phyloP scores from a whole-genome alignment of 2,797 vertebrate species.

The Anabacerthia variegaticeps region DNA sequence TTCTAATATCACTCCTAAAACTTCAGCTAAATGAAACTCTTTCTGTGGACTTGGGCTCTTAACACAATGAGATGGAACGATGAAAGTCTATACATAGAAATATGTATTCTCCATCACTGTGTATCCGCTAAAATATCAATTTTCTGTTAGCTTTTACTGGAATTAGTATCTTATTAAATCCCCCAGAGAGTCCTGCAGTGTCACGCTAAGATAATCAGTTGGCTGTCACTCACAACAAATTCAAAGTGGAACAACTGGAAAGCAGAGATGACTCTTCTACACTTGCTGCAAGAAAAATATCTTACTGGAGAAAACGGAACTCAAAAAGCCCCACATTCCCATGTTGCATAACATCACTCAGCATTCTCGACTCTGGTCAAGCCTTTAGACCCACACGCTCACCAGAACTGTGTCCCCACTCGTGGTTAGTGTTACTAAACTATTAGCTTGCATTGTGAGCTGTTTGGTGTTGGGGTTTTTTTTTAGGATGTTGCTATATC shows the following conservation, averaged over 20 bases:
- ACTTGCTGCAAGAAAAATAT: neutral
- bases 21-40: neutral
- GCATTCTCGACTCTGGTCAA: neutral
- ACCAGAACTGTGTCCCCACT: neutral
- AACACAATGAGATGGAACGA: neutral
- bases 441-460: neutral
- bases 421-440: neutral
- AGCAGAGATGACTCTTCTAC: neutral
- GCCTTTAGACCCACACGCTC: neutral
- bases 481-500: neutral
- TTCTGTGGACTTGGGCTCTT: neutral
- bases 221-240: conserved; percentile 2
- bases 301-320: neutral
- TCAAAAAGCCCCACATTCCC: neutral
- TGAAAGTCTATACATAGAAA: neutral
- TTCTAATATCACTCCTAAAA: neutral
- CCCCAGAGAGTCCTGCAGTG: neutral
- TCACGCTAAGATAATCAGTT: neutral
- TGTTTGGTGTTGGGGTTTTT: neutral
- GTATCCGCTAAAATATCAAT: neutral
- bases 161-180: neutral
- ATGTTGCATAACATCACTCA: neutral
- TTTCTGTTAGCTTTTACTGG: neutral
- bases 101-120: neutral
- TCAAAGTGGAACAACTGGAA: neutral